A percentile compares a stretch with the other conserved stretches of the same genome.
Evolutionary conservation across 2,888 invertebrate species (phyloP).

Genomic region (Nezara viridula): DNA sequence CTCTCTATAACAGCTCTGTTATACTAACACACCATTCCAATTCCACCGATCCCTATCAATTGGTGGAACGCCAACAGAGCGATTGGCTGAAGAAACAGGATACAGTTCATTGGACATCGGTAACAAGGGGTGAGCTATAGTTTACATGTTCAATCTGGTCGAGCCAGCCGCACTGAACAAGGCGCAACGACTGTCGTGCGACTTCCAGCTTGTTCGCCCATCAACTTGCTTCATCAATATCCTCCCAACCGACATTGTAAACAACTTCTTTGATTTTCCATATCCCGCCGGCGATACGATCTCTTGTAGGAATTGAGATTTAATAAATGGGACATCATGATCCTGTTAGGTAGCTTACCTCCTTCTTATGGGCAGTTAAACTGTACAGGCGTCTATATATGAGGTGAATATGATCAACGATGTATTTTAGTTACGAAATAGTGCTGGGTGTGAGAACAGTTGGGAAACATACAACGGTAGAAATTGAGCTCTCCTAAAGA

Average conservation of each 20-base stretch:
- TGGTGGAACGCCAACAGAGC: neutral
- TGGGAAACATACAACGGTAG: too few relatives aligned
- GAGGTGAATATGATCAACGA: too few relatives aligned
- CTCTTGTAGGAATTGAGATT: neutral
- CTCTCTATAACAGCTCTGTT: neutral
- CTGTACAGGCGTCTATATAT: too few relatives aligned
- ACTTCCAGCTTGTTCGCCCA: slow-evolving; percentile 10
- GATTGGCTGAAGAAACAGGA: neutral
- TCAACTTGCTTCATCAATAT: slow-evolving; percentile 37
- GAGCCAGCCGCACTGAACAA: neutral
- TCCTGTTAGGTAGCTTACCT: neutral
- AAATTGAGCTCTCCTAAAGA: too few relatives aligned
- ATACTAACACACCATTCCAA: neutral
- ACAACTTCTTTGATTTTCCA: neutral
- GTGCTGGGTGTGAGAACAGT: too few relatives aligned
- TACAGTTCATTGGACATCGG: neutral
- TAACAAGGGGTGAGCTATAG: neutral
- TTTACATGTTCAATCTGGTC: slow-evolving; percentile 22
- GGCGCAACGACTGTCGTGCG: neutral
- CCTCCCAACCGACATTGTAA: neutral
- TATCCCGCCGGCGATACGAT: neutral
- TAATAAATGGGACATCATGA: neutral
- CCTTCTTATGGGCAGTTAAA: too few relatives aligned
- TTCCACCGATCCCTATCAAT: neutral
- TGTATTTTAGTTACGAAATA: too few relatives aligned